phyloP scores from a whole-genome alignment of 2,888 invertebrate species.

The Agonopterix subpropinquella region DNA sequence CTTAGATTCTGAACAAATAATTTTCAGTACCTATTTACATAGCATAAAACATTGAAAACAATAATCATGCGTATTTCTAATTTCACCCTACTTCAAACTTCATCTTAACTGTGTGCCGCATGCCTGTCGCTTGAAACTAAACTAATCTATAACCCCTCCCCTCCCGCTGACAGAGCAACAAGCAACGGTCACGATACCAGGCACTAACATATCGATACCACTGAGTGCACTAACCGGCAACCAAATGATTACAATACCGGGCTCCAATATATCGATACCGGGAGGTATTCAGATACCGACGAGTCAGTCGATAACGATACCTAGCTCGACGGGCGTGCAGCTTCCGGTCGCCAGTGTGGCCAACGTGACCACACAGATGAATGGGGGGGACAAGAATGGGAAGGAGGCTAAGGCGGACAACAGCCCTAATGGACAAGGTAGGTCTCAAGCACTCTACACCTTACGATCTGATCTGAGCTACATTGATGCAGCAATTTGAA shows the following conservation, averaged over 20 bases:
- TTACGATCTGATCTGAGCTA: no score
- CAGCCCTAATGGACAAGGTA: constrained; percentile 51
- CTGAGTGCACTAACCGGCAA: constrained; percentile 61
- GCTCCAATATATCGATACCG: constrained; percentile 66
- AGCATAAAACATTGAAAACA: background rate
- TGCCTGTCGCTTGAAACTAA: constrained; percentile 39
- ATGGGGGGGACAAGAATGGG: constrained; percentile 73
- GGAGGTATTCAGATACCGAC: constrained; percentile 34
- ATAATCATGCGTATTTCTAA: background rate
- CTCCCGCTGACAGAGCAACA: constrained; percentile 58
- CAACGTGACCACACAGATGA: constrained; percentile 18
- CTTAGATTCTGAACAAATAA: no score
- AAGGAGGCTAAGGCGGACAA: constrained; percentile 66
- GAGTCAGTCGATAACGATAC: constrained; percentile 42
- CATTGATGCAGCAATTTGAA: constrained; percentile 1
- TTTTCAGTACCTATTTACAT: no score
- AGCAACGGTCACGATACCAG: constrained; percentile 77
- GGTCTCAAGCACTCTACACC: constrained; percentile 21
- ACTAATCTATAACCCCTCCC: constrained; percentile 52
- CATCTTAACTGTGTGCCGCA: constrained; percentile 21
- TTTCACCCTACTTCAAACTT: background rate
- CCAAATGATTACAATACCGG: constrained; percentile 74
- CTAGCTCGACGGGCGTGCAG: constrained; percentile 33
- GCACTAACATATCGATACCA: constrained; percentile 79
- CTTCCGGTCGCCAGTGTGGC: constrained; percentile 30